phyloP scores from a whole-genome alignment of 1,140 invertebrate genomes.

The Aradophagus sp. region DNA sequence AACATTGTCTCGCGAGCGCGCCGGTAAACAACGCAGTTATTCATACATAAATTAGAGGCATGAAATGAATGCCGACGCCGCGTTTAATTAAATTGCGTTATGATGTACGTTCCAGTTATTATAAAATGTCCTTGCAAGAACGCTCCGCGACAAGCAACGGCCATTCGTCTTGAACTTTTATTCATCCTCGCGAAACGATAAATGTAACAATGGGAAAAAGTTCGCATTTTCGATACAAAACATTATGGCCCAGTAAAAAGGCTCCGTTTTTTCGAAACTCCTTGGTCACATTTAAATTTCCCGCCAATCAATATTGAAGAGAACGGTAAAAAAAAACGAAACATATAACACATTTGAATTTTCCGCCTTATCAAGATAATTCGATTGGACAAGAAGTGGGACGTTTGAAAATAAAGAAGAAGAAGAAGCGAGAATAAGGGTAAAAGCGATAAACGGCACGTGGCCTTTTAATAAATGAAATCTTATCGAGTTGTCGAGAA shows the following conservation, averaged over 20 bases:
- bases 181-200: slow-evolving; percentile 34
- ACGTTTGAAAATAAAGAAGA: no score
- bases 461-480: slow-evolving; percentile 10
- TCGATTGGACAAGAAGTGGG: no score
- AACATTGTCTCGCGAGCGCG: slow-evolving; percentile 61
- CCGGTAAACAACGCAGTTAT: slow-evolving; percentile 66
- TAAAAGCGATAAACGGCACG: slow-evolving; percentile 2
- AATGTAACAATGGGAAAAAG: neutral
- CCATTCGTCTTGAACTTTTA: slow-evolving; percentile 64
- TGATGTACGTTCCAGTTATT: slow-evolving; percentile 73
- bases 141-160: slow-evolving; percentile 52
- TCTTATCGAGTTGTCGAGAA: slow-evolving; percentile 3
- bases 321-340: no score
- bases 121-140: slow-evolving; percentile 61
- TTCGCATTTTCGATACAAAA: no score
- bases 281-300: no score
- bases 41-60: slow-evolving; percentile 72
- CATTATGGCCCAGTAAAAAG: no score
- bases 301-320: no score
- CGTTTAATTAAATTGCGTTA: slow-evolving; percentile 74
- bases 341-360: no score
- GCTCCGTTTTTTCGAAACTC: no score
- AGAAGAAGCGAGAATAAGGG: no score
- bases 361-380: no score
- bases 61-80: slow-evolving; percentile 69